Evolutionary conservation across 2,888 invertebrate species (phyloP).

Genomic region (Tromatobia lineatoria): DNA sequence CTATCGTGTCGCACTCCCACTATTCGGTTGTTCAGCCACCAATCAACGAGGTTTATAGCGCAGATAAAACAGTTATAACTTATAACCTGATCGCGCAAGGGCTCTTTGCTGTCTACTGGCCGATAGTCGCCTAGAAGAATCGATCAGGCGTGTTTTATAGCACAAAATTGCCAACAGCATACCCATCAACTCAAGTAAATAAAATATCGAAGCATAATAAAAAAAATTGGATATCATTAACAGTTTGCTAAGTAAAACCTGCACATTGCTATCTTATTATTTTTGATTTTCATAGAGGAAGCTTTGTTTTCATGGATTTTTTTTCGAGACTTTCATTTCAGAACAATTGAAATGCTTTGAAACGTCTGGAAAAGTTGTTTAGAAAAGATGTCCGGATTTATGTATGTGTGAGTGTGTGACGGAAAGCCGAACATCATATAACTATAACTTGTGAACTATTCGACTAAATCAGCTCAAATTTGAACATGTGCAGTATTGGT

Average conservation of each 20-base stretch:
- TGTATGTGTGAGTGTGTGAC: too few species aligned
- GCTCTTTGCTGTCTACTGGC: neutral
- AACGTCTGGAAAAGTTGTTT: too few species aligned
- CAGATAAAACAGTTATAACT: constrained; percentile 11
- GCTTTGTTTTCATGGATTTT: too few species aligned
- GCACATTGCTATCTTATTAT: too few species aligned
- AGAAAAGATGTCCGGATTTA: too few species aligned
- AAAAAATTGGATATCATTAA: neutral
- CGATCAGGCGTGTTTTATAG: constrained; percentile 11
- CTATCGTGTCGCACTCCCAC: neutral
- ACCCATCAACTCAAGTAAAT: neutral
- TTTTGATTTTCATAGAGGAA: too few species aligned
- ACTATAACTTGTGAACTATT: too few species aligned
- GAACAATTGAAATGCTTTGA: too few species aligned
- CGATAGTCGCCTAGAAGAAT: neutral
- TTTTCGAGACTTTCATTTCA: too few species aligned
- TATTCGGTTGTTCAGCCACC: neutral
- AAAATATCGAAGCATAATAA: neutral
- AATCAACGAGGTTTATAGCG: neutral
- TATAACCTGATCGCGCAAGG: constrained; percentile 10
- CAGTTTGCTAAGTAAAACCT: neutral
- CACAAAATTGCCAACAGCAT: neutral
- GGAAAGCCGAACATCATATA: too few species aligned
- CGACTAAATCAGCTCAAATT: too few species aligned
- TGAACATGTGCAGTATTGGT: too few species aligned